Evolutionary conservation across 2,797 vertebrate species (phyloP), one percentile per base, ranked within the genome.

Genomic region (Falco cherrug): DNA sequence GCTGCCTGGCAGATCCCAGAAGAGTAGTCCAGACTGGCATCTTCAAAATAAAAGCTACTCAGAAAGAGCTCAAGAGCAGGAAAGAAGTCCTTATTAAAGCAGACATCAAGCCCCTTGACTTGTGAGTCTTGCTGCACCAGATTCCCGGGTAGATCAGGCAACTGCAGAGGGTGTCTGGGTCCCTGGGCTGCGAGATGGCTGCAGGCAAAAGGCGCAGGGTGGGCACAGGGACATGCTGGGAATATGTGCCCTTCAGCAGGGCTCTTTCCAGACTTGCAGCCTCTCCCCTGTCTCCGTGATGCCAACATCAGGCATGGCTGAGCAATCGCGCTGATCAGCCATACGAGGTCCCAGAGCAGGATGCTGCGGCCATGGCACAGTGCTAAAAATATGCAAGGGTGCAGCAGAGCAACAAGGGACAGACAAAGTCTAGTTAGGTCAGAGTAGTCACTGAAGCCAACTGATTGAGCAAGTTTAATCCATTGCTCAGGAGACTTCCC

Each of bases 321-420:
- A 57, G 54, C 1, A 10, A 47, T 45, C 2, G 3, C 2, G 50
- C 50, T 68, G 29, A 48, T 26, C 33, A 60, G 48, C 47, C 1
- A 0, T 10, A 41, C 0, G 0, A 75, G 71, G 48, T 67, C 67
- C 68, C 90, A 48, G 48, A 47, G 59, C 78, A 68, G 67, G 18
- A 67, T 65, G 50, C 0, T 0, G 35, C 0, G 0, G 63, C 59
- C 0, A 0, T 20, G 47, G 41, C n/a, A 28, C 2, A 11, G 19
- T 5, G 61, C 25, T 85, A 61, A 74, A 92, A 83, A 63, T 33
- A 56, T 1, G 9, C 6, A 2, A 37, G 37, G 43, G 68, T 0
- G 0, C 41, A 69, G 64, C 54, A 54, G 29, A 64, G 29, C 77
- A 79, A 47, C 13, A 33, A 35, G 39, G 78, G 60, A 21, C 86